Percentiles rank a stretch among this genome's conserved stretches.
Conservation (phyloP, 2,888 invertebrate genomes). For the Epinotia ramella region DNA sequence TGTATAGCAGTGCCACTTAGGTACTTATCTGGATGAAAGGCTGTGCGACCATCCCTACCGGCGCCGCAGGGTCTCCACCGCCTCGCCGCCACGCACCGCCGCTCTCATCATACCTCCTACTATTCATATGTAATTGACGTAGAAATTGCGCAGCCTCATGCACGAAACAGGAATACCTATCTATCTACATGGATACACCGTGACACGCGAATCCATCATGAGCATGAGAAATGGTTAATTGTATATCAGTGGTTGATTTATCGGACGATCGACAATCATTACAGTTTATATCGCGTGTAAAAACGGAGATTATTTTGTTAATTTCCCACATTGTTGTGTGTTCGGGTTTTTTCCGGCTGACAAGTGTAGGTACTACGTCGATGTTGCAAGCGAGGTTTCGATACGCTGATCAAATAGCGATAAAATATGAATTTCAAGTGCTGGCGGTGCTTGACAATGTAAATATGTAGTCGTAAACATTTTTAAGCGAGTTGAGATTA, state of each 20-base stretch:
- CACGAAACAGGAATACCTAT: conserved; percentile 37
- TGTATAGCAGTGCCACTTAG: background rate
- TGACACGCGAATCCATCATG: conserved; percentile 60
- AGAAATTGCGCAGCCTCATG: conserved; percentile 32
- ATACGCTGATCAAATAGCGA: conserved; percentile 17
- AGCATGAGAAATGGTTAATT: conserved; percentile 65
- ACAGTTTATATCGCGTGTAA: conserved; percentile 55
- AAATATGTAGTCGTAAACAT: background rate
- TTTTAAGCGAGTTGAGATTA: background rate
- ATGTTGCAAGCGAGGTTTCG: conserved; percentile 11
- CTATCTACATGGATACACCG: conserved; percentile 45
- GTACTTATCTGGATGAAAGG: background rate
- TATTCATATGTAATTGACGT: conserved; percentile 29
- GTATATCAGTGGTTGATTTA: conserved; percentile 59
- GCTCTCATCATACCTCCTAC: conserved; percentile 1
- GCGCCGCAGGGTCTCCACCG: conserved; percentile 14
- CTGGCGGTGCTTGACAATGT: conserved; percentile 1
- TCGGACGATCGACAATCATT: conserved; percentile 48
- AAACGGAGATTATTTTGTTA: conserved; percentile 47
- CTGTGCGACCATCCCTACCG: conserved; percentile 6
- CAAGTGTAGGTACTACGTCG: conserved; percentile 5
- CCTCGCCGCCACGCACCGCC: conserved; percentile 18
- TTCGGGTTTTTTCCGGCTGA: conserved; percentile 11
- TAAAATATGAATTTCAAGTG: conserved; percentile 11
- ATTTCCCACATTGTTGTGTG: conserved; percentile 51